Evolutionary conservation across 2,113 vertebrate genomes (phyloP), one percentile per base, ranked within the genome.

Genomic region (Scomber scombrus): DNA sequence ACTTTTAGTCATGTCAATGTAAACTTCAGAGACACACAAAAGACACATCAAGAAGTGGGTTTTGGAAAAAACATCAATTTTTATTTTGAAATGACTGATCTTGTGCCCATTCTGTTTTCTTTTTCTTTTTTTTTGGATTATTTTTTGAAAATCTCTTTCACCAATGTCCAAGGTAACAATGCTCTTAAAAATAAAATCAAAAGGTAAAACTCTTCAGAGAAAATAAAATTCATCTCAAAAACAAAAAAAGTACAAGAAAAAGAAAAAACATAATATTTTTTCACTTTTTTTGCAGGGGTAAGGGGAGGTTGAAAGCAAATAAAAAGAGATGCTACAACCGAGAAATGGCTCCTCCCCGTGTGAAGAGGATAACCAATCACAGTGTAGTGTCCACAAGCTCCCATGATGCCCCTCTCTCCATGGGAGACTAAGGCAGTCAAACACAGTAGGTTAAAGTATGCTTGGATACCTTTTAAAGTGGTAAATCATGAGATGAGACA

Each of bases 71-170:
- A 88, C 82, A 91, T 87, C 76, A 79, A 85, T 69, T 90, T 95
- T 95, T 94, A 95, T 95, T 95, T 87, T 92, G 90, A 93, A 93
- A 95, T 93, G 92, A 93, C 85, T 91, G 46, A 76, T 88, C 78
- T 92, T 86, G 80, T 92, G 90, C 92, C 91, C 76, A 65, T 85
- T 89, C 69, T 52, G 69, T 78, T 89, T 69, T 71, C 54, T 78
- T 71, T 81, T 69, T 78, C 68, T n/a, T 75, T 64, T 76, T 61
- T 81, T 78, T 78, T 84, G 19, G 64, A 69, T 72, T 56, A 16
- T 81, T 86, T 85, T 86, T 86, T 73, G 66, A 80, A 89, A 91
- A 92, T 81, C 69, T 86, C 77, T 85, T 82, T 71, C 40, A 75
- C 80, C 80, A 85, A 85, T 86, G 72, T 88, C 75, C 23, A 81